phyloP scores from a whole-genome alignment of 2,797 vertebrate genomes.

The Podargus strigoides region DNA sequence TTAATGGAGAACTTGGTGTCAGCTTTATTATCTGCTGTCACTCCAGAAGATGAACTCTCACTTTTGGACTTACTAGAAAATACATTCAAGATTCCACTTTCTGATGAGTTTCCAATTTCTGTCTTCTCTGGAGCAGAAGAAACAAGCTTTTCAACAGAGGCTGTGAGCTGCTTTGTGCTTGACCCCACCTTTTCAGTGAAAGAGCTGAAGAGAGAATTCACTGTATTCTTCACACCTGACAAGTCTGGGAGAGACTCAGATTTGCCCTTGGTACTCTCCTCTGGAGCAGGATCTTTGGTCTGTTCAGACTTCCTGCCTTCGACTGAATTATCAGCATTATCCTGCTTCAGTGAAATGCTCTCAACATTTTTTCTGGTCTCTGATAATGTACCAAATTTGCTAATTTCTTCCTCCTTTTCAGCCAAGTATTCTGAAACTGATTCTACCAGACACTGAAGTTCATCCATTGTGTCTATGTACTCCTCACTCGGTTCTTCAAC shows the following conservation, averaged over 20 bases:
- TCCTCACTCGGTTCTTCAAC: conserved; percentile 77
- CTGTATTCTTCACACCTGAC: conserved; percentile 82
- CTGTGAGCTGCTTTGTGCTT: conserved; percentile 77
- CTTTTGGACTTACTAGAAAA: conserved; percentile 77
- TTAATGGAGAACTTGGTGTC: conserved; percentile 71
- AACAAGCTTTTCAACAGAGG: conserved; percentile 76
- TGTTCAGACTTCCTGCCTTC: conserved; percentile 67
- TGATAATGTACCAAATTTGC: conserved; percentile 81
- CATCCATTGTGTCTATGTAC: conserved; percentile 85
- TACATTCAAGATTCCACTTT: conserved; percentile 75
- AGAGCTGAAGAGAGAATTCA: conserved; percentile 83
- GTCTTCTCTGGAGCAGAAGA: conserved; percentile 66
- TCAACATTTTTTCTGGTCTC: conserved; percentile 63
- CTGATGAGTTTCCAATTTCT: conserved; percentile 62
- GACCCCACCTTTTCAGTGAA: conserved; percentile 85
- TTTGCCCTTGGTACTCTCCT: conserved; percentile 62
- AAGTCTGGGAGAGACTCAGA: conserved; percentile 67
- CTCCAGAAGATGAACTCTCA: conserved; percentile 66
- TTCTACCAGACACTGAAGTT: conserved; percentile 90
- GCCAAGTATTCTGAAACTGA: conserved; percentile 93
- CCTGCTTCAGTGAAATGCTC: not conserved
- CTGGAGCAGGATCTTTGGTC: conserved; percentile 41
- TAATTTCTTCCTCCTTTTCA: conserved; percentile 95
- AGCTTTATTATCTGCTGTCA: conserved; percentile 60
- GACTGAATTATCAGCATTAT: conserved; percentile 69